phyloP scores from a whole-genome alignment of 1,140 invertebrate species.

The Atta texana region DNA sequence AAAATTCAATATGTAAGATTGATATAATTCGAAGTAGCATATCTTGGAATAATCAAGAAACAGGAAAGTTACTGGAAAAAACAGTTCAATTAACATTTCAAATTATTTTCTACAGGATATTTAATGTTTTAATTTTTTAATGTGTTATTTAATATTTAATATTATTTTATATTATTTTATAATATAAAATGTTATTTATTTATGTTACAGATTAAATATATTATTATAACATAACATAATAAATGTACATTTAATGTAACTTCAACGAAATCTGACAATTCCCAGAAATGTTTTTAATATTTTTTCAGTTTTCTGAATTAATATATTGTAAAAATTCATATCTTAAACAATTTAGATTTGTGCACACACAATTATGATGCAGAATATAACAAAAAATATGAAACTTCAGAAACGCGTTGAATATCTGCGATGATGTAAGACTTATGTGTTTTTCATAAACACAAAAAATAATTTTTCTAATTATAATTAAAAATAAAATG shows the following conservation, averaged over 20 bases:
- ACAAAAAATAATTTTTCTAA: neutral
- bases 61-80: neutral
- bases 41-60: neutral
- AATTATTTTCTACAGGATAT: neutral
- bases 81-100: neutral
- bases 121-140: neutral
- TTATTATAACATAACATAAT: neutral
- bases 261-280: slow-evolving; percentile 19
- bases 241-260: neutral
- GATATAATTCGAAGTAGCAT: neutral
- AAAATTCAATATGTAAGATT: neutral
- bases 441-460: neutral
- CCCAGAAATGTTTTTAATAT: neutral
- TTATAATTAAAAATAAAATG: slow-evolving; percentile 10
- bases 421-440: neutral
- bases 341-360: neutral
- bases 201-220: neutral
- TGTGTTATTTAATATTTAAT: neutral
- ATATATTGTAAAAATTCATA: neutral
- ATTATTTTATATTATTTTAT: slow-evolving; percentile 9
- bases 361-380: too few relatives aligned
- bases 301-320: neutral
- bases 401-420: neutral
- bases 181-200: neutral
- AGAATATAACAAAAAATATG: slow-evolving; percentile 13